phyloP scores from a whole-genome alignment of 1,140 invertebrate genomes.

The Drosophila lacertosa region DNA sequence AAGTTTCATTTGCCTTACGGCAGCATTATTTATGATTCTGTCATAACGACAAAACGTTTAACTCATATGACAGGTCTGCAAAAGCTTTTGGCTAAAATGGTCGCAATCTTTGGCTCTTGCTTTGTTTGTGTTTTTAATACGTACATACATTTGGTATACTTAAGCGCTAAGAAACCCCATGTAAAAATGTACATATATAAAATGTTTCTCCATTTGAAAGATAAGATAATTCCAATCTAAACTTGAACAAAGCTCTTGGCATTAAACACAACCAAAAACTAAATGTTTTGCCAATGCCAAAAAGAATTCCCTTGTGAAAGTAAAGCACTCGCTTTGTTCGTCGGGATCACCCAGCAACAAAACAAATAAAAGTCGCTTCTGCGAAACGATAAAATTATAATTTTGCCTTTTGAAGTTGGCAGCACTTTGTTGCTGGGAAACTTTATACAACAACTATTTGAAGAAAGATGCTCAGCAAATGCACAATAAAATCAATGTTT shows the following conservation, averaged over 20 bases:
- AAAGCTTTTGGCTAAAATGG: constrained; percentile 31
- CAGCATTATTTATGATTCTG: constrained; percentile 49
- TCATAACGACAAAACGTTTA: constrained; percentile 29
- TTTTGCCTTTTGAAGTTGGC: constrained; percentile 7
- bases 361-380: constrained; percentile 12
- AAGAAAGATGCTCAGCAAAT: constrained; percentile 13
- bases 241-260: constrained; percentile 6
- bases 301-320: constrained; percentile 35
- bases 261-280: not conserved
- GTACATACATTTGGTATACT: constrained; percentile 3
- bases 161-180: constrained; percentile 10
- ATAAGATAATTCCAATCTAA: constrained; percentile 49
- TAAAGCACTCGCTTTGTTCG: constrained; percentile 14
- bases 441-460: not conserved
- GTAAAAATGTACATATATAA: constrained; percentile 13
- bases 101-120: constrained; percentile 10
- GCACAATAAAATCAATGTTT: constrained; percentile 2
- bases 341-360: constrained; percentile 5
- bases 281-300: constrained; percentile 1
- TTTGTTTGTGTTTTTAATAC: constrained; percentile 18
- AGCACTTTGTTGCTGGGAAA: constrained; percentile 8
- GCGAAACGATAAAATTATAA: constrained; percentile 28
- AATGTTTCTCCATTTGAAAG: constrained; percentile 11
- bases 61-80: constrained; percentile 32
- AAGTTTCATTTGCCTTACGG: constrained; percentile 45